Evolutionary conservation across 1,140 invertebrate species (phyloP).

Genomic region (Pygmarrhopalites habei): DNA sequence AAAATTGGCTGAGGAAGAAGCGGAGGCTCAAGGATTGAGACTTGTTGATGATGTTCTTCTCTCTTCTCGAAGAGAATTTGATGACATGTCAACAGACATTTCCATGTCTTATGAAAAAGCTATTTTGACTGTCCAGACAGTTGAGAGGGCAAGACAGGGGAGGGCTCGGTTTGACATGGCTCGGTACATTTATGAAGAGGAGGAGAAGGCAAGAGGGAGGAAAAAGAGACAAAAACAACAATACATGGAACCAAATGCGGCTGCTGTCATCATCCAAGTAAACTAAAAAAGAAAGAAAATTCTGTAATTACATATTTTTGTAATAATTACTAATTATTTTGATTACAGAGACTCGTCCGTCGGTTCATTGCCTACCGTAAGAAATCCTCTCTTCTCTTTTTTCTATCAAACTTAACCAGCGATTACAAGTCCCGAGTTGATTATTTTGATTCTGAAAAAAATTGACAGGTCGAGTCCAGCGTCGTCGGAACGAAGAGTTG

Average conservation of each 20-base stretch:
- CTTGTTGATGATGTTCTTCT: conserved; percentile 7
- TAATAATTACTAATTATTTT: no score
- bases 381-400: no score
- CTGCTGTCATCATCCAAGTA: conserved; percentile 61
- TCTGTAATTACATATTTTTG: no score
- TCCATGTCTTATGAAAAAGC: neutral
- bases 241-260: conserved; percentile 40
- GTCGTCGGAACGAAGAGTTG: conserved; percentile 71
- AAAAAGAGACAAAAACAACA: conserved; percentile 41
- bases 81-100: conserved; percentile 29
- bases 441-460: neutral
- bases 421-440: no score
- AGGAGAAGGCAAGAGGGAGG: conserved; percentile 45
- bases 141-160: conserved; percentile 84
- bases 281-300: no score
- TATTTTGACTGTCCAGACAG: conserved; percentile 74
- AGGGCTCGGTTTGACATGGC: conserved; percentile 50
- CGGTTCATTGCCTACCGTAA: conserved; percentile 64
- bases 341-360: no score
- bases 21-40: neutral
- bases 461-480: conserved; percentile 51
- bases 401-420: no score
- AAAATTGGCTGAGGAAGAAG: neutral
- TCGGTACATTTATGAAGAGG: conserved; percentile 25
- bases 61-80: conserved; percentile 3